These are phyloP conservation scores for Aphaenogaster ashmeadi DNA, from an alignment of 1,140 invertebrate species.

Conservation along the genomic window DNA sequence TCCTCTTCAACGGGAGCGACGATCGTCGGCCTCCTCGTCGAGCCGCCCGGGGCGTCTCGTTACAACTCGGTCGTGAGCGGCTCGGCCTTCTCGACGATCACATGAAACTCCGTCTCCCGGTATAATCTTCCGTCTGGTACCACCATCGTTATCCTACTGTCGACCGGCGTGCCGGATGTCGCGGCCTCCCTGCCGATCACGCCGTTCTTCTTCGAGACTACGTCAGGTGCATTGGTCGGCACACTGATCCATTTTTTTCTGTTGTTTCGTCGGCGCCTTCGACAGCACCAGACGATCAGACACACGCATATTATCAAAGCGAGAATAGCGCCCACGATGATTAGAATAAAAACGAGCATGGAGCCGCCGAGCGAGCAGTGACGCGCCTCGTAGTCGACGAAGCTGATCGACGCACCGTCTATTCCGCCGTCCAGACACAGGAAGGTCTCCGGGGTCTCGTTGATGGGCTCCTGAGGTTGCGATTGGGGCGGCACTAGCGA, in stretches of 20 bases:
- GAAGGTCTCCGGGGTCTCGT: constrained; percentile 81
- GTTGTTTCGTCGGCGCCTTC: constrained; percentile 74
- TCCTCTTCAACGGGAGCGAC: constrained; percentile 64
- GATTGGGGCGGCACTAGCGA: constrained; percentile 65
- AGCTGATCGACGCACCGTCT: constrained; percentile 72
- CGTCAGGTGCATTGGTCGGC: constrained; percentile 84
- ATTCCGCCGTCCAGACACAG: constrained; percentile 77
- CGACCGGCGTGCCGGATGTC: constrained; percentile 77
- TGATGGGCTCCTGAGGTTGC: constrained; percentile 72
- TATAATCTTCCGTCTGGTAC: constrained; percentile 93
- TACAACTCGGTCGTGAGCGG: constrained; percentile 93
- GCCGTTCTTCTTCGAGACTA: constrained; percentile 84
- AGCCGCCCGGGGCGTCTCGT: constrained; percentile 83
- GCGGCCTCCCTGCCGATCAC: constrained; percentile 78
- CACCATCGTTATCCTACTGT: constrained; percentile 89
- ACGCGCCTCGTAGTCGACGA: constrained; percentile 79
- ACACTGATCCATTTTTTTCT: constrained; percentile 86
- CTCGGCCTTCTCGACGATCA: constrained; percentile 93
- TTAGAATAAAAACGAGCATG: constrained; percentile 79
- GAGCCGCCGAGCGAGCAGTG: constrained; percentile 80
- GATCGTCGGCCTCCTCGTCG: constrained; percentile 57
- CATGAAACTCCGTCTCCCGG: constrained; percentile 94
- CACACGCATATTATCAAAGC: constrained; percentile 69
- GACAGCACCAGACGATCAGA: constrained; percentile 81
- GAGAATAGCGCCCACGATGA: constrained; percentile 73